These are phyloP conservation scores for Hoplostethus mediterraneus DNA, from an alignment of 2,797 vertebrate genomes.

Conservation along the genomic window DNA sequence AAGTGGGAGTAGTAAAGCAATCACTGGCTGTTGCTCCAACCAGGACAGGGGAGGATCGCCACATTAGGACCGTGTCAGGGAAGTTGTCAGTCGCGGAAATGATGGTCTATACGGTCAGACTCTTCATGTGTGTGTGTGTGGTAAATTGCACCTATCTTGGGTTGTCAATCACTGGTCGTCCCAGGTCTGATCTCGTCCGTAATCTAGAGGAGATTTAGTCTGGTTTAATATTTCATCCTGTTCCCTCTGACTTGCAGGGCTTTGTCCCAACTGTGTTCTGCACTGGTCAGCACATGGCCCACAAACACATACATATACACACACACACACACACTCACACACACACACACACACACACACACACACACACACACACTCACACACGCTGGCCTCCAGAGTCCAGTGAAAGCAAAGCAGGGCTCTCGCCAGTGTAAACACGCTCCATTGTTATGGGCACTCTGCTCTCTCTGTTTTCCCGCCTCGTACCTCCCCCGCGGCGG, in stretches of 20 bases:
- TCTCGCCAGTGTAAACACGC: conserved; percentile 80
- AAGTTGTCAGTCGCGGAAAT: background rate
- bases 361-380: conserved; percentile 32
- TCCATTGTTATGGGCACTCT: conserved; percentile 68
- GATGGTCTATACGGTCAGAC: too few relatives aligned
- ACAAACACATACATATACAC: conserved; percentile 44
- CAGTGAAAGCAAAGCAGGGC: conserved; percentile 72
- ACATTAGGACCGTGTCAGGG: conserved; percentile 4
- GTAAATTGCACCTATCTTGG: too few relatives aligned
- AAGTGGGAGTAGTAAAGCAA: background rate
- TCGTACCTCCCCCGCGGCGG: conserved; percentile 62
- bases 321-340: conserved; percentile 37
- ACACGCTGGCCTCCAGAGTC: conserved; percentile 52
- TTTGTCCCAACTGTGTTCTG: conserved; percentile 73
- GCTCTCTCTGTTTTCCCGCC: conserved; percentile 52
- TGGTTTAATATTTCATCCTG: conserved; percentile 74
- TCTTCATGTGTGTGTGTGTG: too few relatives aligned
- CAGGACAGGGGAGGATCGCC: background rate
- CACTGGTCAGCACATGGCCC: conserved; percentile 70
- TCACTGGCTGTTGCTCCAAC: too few relatives aligned
- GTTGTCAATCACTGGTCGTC: conserved; percentile 44
- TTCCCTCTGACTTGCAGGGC: conserved; percentile 60
- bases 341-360: conserved; percentile 43
- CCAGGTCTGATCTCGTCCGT: conserved; percentile 61
- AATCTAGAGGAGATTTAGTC: conserved; percentile 51